Conservation (phyloP, 2,888 invertebrate genomes). For the Thera britannica region DNA sequence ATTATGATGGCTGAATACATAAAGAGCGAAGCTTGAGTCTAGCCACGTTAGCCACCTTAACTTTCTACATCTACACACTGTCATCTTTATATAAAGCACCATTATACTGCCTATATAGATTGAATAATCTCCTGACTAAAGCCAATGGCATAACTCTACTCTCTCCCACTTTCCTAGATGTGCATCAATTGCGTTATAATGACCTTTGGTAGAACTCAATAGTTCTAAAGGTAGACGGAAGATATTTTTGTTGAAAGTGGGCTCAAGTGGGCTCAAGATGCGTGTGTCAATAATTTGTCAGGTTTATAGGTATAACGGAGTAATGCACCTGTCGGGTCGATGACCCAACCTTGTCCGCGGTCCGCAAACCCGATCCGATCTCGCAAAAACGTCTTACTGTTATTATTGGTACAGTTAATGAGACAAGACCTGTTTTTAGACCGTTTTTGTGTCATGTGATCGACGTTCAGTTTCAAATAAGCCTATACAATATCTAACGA, state of each 20-base stretch:
- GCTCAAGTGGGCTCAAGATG: slow-evolving; percentile 1
- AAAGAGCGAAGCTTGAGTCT: neutral
- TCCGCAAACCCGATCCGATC: slow-evolving; percentile 51
- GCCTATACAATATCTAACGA: slow-evolving; percentile 4
- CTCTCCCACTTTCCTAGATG: neutral
- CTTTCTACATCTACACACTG: slow-evolving; percentile 4
- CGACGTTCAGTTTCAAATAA: slow-evolving; percentile 21
- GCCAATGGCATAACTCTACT: neutral
- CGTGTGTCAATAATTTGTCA: slow-evolving; percentile 12
- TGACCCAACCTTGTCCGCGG: slow-evolving; percentile 58
- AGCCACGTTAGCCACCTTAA: neutral
- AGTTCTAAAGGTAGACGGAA: neutral
- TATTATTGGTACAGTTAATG: slow-evolving; percentile 50
- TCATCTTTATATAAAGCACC: neutral
- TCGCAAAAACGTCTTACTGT: slow-evolving; percentile 67
- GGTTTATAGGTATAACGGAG: slow-evolving; percentile 37
- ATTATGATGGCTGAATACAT: slow-evolving; percentile 4
- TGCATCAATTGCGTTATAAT: neutral
- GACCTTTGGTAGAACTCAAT: neutral
- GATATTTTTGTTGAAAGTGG: neutral
- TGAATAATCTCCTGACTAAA: neutral
- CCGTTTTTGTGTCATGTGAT: slow-evolving; percentile 25
- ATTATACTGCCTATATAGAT: neutral
- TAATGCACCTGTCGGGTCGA: slow-evolving; percentile 55
- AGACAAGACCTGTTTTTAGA: slow-evolving; percentile 35